These are phyloP conservation scores for Rotaria magnacalcarata DNA, from an alignment of 2,888 invertebrate species.

Conservation along the genomic window DNA sequence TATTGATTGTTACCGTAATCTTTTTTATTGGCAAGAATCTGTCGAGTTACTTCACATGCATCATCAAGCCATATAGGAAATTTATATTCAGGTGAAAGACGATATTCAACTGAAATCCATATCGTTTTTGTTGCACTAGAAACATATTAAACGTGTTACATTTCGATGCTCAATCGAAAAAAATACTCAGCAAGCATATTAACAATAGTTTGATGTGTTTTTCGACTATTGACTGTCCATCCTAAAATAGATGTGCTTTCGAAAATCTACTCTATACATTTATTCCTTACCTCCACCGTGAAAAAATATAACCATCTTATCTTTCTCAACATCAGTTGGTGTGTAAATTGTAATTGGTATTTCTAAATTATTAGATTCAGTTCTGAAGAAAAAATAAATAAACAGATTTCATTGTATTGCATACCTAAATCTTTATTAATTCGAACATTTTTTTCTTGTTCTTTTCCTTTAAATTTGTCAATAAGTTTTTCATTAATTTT, in stretches of 20 bases:
- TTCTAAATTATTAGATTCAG: not conserved
- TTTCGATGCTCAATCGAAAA: too few relatives aligned
- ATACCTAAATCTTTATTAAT: not conserved
- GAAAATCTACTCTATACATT: too few relatives aligned
- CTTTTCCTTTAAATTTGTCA: not conserved
- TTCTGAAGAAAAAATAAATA: not conserved
- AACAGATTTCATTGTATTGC: too few relatives aligned
- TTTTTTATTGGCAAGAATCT: slow-evolving; percentile 52
- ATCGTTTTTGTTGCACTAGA: slow-evolving; percentile 49
- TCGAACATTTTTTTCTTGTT: not conserved
- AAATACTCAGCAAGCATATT: not conserved
- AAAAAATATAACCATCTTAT: slow-evolving; percentile 30
- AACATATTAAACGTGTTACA: too few relatives aligned
- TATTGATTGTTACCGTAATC: slow-evolving; percentile 48
- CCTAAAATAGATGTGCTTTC: not conserved
- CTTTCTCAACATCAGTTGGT: not conserved
- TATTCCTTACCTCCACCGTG: not conserved
- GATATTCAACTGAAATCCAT: slow-evolving; percentile 54
- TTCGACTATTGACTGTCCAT: not conserved
- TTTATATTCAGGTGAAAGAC: slow-evolving; percentile 53
- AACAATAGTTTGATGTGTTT: slow-evolving; percentile 22
- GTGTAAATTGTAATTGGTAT: slow-evolving; percentile 16
- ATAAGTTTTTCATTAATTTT: not conserved
- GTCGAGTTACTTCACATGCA: slow-evolving; percentile 51
- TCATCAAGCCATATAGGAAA: slow-evolving; percentile 54